Conservation (phyloP, 2,797 vertebrate species). For the Phrynocephalus forsythii region DNA sequence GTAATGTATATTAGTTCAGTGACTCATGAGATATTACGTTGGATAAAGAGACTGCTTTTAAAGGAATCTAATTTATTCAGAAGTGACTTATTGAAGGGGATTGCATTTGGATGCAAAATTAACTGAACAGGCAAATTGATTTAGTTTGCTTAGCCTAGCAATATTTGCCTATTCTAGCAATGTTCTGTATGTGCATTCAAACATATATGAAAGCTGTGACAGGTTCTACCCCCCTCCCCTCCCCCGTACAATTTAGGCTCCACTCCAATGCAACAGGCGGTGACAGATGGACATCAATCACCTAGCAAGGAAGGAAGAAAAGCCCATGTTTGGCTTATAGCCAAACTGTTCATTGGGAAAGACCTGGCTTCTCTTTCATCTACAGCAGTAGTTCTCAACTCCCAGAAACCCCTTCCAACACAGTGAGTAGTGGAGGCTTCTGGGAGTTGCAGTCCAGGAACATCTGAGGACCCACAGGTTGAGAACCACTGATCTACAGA, state of each 20-base stretch:
- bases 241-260: too few relatives aligned
- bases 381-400: not conserved
- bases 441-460: too few relatives aligned
- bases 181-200: not conserved
- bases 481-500: not conserved
- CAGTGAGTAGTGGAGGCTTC: too few relatives aligned
- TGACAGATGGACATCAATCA: not conserved
- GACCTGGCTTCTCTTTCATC: not conserved
- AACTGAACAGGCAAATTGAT: not conserved
- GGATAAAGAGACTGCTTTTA: not conserved
- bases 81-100: not conserved
- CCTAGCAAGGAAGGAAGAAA: not conserved
- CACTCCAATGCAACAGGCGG: not conserved
- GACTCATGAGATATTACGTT: not conserved
- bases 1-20: too few relatives aligned
- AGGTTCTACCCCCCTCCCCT: not conserved
- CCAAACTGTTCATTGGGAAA: too few relatives aligned
- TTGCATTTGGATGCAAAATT: not conserved
- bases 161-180: not conserved
- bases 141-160: not conserved
- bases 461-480: too few relatives aligned
- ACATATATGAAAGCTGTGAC: not conserved
- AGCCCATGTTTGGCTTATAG: too few relatives aligned
- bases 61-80: not conserved
- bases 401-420: not conserved